Evolutionary conservation across 37 sponge, comb jelly and placozoan genomes (phyloP).

Genomic region (Geodia barretti): DNA sequence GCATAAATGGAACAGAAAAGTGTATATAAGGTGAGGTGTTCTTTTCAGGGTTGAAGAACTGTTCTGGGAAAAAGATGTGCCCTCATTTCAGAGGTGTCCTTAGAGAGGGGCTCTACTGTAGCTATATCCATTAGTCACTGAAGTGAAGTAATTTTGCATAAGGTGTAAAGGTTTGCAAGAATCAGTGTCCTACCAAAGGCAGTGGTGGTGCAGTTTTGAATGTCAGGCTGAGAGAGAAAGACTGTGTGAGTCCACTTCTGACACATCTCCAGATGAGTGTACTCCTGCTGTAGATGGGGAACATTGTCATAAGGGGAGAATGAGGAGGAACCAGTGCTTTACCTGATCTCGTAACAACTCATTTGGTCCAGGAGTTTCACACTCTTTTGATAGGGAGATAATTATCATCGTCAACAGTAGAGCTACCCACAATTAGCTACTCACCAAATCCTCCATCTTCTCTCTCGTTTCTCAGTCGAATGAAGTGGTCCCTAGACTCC

Average conservation of each 20-base stretch:
- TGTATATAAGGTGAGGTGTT: too few relatives aligned
- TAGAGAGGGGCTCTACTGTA: too few relatives aligned
- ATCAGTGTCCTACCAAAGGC: neutral
- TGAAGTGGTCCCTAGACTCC: constrained; percentile 54
- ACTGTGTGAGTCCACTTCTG: constrained; percentile 57
- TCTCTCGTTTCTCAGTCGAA: constrained; percentile 5
- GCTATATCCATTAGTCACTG: too few relatives aligned
- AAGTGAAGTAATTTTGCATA: too few relatives aligned
- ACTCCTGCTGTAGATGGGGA: neutral
- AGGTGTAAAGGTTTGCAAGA: too few relatives aligned
- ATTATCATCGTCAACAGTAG: neutral
- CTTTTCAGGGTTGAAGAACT: too few relatives aligned
- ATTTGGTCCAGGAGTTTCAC: constrained; percentile 17
- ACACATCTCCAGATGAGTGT: constrained; percentile 47
- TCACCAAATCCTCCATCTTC: constrained; percentile 27
- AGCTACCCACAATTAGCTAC: neutral
- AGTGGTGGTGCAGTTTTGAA: neutral
- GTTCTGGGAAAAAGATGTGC: too few relatives aligned
- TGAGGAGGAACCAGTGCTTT: neutral
- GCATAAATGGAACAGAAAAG: too few relatives aligned
- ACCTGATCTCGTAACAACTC: constrained; percentile 47
- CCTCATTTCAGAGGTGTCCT: too few relatives aligned
- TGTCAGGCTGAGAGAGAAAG: constrained; percentile 2
- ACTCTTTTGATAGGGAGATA: neutral
- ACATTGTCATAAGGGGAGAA: neutral